Conservation (phyloP, 2,113 vertebrate genomes). For the Promerops cafer region DNA sequence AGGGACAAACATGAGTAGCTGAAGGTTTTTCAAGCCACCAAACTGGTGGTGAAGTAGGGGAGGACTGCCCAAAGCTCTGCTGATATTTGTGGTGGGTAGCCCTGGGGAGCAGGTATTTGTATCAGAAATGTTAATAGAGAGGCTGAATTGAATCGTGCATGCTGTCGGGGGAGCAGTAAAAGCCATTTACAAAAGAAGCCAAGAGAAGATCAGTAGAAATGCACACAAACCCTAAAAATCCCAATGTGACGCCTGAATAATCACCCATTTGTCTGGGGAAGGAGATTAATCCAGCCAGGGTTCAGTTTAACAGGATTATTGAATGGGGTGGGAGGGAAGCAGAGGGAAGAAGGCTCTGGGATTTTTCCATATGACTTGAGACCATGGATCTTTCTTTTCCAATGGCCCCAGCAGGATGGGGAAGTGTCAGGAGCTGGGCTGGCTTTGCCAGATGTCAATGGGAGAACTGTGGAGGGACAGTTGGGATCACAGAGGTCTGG, state of each 20-base stretch:
- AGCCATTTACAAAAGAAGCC: conserved; percentile 53
- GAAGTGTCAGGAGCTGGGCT: not conserved
- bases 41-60: not conserved
- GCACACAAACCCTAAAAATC: conserved; percentile 62
- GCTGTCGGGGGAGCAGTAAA: conserved; percentile 45
- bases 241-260: conserved; percentile 53
- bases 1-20: not conserved
- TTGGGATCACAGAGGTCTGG: rapidly evolving
- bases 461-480: not conserved
- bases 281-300: conserved; percentile 49
- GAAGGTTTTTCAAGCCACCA: not conserved
- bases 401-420: not conserved
- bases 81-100: not conserved
- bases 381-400: not conserved
- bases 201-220: conserved; percentile 47
- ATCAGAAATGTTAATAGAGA: conserved; percentile 41
- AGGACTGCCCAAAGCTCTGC: not conserved
- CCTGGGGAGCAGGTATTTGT: conserved; percentile 54
- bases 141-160: not conserved
- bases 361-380: not conserved
- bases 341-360: not conserved
- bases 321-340: not conserved
- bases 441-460: not conserved
- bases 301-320: conserved; percentile 62
- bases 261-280: conserved; percentile 51